Evolutionary conservation across 2,888 invertebrate genomes (phyloP), one percentile per base, ranked within the genome.

Genomic region (Agrochola litura): DNA sequence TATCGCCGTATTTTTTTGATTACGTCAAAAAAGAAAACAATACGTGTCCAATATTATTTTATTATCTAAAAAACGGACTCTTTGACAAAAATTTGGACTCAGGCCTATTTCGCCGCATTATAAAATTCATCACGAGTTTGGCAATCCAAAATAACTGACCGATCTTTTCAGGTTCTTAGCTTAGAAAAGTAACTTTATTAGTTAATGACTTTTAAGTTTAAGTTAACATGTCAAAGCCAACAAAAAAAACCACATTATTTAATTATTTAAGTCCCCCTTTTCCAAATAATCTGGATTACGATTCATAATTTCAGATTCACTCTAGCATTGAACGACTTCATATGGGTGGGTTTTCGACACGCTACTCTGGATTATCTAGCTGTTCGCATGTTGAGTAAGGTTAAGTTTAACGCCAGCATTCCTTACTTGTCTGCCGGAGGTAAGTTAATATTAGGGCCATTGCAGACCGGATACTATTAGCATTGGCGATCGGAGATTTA

Each of bases 331-430:
- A 66, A 70, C n/a, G n/a, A 76, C 30, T 41, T 78, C 43, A 30
- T 70, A 46, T 8, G 77, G 14, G 58, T 65, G 16, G 78, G 78
- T 54, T 60, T 78, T 8, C 58, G 61, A 6, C 41, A 22, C 16
- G 77, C 69, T n/a, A 30, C 16, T n/a, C 8, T 78, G 43, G 49
- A 77, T 37, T 46, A 52, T 43, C 30, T 78, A 37, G 43, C 10
- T 25, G 8, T 69, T 19, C 58, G 78, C 43, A 14, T 67, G 46
- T 37, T 41, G 68, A 76, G 22, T 37, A 54, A n/a, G 63, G 43
- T 77, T 25, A 76, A 76, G 37, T 63, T 77, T 67, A 77, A 61
- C 63, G 76, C 54, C 56, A 77, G 37, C 46, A 22, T 76, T 25
- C 77, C 77, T 37, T 63, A 41, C 54, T 52, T 77, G 12, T 68